Conservation (phyloP, 2,797 vertebrate genomes). For the Danio albolineatus region DNA sequence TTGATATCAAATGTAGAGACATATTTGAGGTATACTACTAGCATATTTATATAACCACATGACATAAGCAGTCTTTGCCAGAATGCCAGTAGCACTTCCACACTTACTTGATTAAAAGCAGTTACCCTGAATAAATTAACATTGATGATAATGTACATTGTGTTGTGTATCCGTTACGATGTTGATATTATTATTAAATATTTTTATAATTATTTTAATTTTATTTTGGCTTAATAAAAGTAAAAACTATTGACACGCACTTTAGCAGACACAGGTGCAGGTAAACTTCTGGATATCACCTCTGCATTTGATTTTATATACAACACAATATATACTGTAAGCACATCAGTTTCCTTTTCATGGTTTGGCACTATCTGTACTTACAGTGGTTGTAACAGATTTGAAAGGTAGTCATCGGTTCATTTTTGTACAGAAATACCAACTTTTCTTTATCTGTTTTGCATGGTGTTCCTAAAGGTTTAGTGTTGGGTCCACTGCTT, state of each 20-base stretch:
- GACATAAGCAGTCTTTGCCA: slow-evolving; percentile 3
- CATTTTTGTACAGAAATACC: background rate
- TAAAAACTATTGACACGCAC: background rate
- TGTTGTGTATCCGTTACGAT: background rate
- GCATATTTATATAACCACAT: slow-evolving; percentile 4
- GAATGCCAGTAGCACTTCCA: slow-evolving; percentile 13
- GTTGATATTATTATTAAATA: background rate
- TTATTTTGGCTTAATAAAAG: background rate
- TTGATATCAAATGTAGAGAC: slow-evolving; percentile 52
- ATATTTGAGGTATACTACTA: slow-evolving; percentile 5
- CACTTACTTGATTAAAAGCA: slow-evolving; percentile 23
- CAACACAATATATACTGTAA: no score
- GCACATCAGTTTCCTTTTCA: no score
- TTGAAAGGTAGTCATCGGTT: background rate
- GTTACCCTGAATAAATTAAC: background rate
- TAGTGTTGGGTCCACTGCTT: no score
- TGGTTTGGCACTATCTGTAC: background rate
- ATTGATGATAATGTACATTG: background rate
- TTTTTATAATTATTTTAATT: background rate
- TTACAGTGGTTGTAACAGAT: background rate
- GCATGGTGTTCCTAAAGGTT: background rate
- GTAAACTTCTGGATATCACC: background rate
- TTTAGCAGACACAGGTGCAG: background rate
- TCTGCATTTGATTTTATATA: no score
- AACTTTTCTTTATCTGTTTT: background rate